Percentiles rank a stretch among this genome's conserved stretches.
Evolutionary conservation across 2,113 vertebrate species (phyloP).

Genomic region (Propithecus coquereli): DNA sequence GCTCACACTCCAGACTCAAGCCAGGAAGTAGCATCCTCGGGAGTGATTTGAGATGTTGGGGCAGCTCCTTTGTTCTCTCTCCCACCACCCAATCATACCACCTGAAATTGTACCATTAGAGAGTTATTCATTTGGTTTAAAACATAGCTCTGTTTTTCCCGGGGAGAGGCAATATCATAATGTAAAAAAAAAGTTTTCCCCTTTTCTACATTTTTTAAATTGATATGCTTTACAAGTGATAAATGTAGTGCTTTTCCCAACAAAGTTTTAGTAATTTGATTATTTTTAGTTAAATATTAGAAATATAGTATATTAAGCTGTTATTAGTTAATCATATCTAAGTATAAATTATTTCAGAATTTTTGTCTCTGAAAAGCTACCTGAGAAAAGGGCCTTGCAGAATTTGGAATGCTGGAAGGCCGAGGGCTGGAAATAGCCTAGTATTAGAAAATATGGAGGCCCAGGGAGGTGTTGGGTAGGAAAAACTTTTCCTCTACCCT

Average conservation of each 20-base stretch:
- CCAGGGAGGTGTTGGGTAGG: background rate
- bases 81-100: background rate
- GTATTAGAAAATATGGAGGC: background rate
- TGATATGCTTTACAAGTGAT: background rate
- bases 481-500: background rate
- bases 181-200: background rate
- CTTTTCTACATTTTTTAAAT: conserved; percentile 27
- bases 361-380: conserved; percentile 10
- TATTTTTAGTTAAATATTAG: background rate
- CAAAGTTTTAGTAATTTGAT: background rate
- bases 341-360: conserved; percentile 29
- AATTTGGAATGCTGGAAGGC: background rate
- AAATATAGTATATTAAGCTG: background rate
- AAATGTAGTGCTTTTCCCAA: background rate
- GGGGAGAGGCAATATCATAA: background rate
- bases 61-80: background rate
- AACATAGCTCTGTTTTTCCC: background rate
- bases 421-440: background rate
- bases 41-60: background rate
- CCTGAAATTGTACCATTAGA: background rate
- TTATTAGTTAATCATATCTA: background rate
- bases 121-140: background rate
- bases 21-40: background rate
- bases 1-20: background rate
- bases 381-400: background rate